These are phyloP conservation scores for Ostrea denselamellosa DNA, from an alignment of 1,140 invertebrate genomes.

Conservation along the genomic window DNA sequence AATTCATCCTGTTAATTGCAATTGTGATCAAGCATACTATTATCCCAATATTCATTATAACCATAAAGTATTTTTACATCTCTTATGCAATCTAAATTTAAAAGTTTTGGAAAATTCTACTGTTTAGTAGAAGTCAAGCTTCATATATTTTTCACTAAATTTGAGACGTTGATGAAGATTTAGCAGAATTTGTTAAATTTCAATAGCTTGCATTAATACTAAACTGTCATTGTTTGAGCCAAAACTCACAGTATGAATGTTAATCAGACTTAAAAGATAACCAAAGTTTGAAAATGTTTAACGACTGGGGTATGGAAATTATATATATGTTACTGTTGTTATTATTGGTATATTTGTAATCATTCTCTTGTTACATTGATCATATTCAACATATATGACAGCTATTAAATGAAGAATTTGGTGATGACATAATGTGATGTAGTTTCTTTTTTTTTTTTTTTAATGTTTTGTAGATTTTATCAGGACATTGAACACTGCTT, in stretches of 20 bases:
- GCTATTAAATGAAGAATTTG: not conserved
- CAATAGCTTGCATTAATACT: no score
- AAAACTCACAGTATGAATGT: no score
- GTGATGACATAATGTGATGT: not conserved
- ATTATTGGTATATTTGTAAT: not conserved
- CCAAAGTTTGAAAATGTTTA: no score
- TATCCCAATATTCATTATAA: not conserved
- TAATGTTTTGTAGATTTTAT: not conserved
- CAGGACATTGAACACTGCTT: constrained; percentile 5
- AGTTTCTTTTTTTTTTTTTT: not conserved
- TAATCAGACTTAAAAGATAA: no score
- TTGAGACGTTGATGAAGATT: no score
- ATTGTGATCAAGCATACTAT: not conserved
- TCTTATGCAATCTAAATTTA: no score
- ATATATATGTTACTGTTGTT: not conserved
- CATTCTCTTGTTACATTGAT: not conserved
- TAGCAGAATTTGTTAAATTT: no score
- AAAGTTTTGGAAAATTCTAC: no score
- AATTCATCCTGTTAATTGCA: not conserved
- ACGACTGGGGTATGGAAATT: not conserved
- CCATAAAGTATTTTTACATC: no score
- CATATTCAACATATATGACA: not conserved
- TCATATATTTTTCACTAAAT: no score
- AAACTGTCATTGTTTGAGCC: no score
- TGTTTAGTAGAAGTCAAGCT: no score